Conservation (phyloP, 2,888 invertebrate genomes). For the Strigamia maritima region DNA sequence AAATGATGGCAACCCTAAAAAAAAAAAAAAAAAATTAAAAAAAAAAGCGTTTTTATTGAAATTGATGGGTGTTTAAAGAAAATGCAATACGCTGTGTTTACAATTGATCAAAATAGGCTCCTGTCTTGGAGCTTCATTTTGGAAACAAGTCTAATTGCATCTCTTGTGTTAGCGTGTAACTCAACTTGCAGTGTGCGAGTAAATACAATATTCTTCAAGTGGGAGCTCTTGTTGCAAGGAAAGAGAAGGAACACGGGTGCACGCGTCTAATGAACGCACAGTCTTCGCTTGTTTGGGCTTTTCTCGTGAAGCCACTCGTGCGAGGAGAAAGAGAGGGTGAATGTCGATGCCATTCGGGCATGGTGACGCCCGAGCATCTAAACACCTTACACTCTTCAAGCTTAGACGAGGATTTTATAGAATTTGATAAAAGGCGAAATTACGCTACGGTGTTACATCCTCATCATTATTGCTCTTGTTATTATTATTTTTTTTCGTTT, state of each 20-base stretch:
- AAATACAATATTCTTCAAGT: conserved; percentile 19
- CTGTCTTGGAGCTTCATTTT: neutral
- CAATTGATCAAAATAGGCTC: neutral
- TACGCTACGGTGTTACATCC: neutral
- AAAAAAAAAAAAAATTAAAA: no score
- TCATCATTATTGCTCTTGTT: neutral
- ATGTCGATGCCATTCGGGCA: neutral
- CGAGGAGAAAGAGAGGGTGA: neutral
- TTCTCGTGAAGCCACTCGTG: conserved; percentile 24
- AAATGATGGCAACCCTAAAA: no score
- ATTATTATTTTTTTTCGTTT: neutral
- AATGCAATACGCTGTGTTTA: neutral
- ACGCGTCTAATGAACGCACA: neutral
- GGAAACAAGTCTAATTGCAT: neutral
- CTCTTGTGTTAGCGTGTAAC: neutral
- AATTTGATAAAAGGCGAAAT: conserved; percentile 13
- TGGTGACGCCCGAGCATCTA: conserved; percentile 13
- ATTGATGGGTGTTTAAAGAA: neutral
- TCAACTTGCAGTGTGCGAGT: neutral
- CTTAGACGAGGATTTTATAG: conserved; percentile 7
- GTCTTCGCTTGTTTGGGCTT: conserved; percentile 15
- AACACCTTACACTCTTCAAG: conserved; percentile 11
- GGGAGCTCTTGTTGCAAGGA: neutral
- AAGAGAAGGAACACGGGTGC: neutral
- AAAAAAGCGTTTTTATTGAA: neutral